These are phyloP conservation scores for Thera britannica DNA, from an alignment of 2,888 invertebrate species.

Conservation along the genomic window DNA sequence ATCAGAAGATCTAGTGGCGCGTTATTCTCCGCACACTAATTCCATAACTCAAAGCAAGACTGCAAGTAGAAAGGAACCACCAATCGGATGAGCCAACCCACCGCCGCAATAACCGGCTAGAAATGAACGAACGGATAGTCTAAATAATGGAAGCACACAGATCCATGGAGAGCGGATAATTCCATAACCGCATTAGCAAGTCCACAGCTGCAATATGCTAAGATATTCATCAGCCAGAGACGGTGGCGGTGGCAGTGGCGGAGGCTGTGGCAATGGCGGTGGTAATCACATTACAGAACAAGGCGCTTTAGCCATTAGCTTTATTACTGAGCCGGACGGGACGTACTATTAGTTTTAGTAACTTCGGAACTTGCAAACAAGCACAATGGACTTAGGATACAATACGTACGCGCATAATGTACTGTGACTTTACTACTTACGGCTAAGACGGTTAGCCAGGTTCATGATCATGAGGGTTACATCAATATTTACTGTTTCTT, in stretches of 20 bases:
- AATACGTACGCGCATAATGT: background rate
- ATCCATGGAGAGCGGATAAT: slow-evolving; percentile 38
- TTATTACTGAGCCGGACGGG: slow-evolving; percentile 45
- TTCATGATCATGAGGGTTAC: too few relatives aligned
- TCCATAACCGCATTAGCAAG: slow-evolving; percentile 48
- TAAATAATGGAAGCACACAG: slow-evolving; percentile 27
- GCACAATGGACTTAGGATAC: slow-evolving; percentile 22
- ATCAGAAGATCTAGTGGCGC: background rate
- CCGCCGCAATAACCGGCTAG: background rate
- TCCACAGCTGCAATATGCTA: slow-evolving; percentile 50
- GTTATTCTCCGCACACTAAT: background rate
- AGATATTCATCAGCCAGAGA: slow-evolving; percentile 53
- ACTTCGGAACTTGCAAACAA: slow-evolving; percentile 24
- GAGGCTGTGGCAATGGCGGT: slow-evolving; percentile 20
- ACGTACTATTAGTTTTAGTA: slow-evolving; percentile 24
- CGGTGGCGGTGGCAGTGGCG: slow-evolving; percentile 23
- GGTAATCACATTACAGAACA: slow-evolving; percentile 52
- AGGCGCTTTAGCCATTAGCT: slow-evolving; percentile 51
- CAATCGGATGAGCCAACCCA: slow-evolving; percentile 1
- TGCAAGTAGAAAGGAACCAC: slow-evolving; percentile 5
- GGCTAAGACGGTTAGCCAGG: background rate
- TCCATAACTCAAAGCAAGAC: slow-evolving; percentile 7
- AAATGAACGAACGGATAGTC: slow-evolving; percentile 4
- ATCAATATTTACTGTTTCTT: too few relatives aligned
- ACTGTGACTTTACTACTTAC: background rate